Base-by-base conservation (phyloP, 2,888 invertebrate species). In the Oscheius onirici region DNA sequence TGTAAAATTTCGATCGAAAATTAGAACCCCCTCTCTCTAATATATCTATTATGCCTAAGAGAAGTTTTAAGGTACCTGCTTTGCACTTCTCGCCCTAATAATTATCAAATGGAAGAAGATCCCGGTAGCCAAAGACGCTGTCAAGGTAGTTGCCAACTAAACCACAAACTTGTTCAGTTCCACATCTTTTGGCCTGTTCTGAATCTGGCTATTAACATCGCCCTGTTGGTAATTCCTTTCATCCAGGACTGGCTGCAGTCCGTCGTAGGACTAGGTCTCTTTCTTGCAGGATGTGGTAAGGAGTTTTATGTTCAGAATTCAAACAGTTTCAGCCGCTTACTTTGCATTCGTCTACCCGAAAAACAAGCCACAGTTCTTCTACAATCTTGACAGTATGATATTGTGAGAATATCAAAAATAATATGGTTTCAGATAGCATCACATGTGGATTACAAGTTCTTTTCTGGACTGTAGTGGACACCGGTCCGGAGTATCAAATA, bases 31-130 rank as follows among this genome's bases (percentile, higher is more conserved):
- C n/a, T n/a, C n/a, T n/a, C n/a, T n/a, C n/a, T n/a, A n/a, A n/a
- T n/a, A n/a, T n/a, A n/a, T n/a, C n/a, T n/a, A 43, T 43, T 43
- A 43, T 43, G 15, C 13, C 17, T 22, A 54, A 72, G 69, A n/a
- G n/a, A n/a, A n/a, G n/a, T n/a, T n/a, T n/a, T n/a, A n/a, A n/a
- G n/a, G n/a, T 20, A 76, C 75, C 1, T 71, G 78, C 8, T 73
- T 73, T 46, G 73, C 75, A 0, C 55, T 80, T 2, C 41, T 69
- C 0, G 79, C 78, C 0, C 57, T 80, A 5, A 73, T 77, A 10
- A 68, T 74, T n/a, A 80, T 80, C 52, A 79, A 77, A 75, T 76
- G 72, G 72, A 76, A 75, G 57, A 57, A 72, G n/a, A 60, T 79
- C 10, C 77, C 80, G 17, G 73, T 80, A 1, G 72, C 77, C 0